These are phyloP conservation scores for Argyresthia goedartella DNA, from an alignment of 2,888 invertebrate species.

Conservation along the genomic window DNA sequence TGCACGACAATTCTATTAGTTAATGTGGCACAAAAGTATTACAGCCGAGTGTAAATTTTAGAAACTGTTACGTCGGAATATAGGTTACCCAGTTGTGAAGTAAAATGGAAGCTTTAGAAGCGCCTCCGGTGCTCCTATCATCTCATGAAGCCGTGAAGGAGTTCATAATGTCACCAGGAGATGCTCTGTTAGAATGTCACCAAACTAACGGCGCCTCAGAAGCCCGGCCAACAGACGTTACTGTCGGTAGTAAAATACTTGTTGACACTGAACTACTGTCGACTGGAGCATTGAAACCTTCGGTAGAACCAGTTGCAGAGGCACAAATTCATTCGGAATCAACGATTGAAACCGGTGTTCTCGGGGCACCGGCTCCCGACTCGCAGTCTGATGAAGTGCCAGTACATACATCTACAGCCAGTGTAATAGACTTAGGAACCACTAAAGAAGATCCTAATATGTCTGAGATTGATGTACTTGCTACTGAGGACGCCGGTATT, in stretches of 20 bases:
- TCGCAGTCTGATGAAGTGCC: no score
- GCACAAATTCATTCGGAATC: no score
- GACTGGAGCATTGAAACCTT: background rate
- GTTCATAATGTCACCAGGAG: no score
- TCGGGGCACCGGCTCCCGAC: no score
- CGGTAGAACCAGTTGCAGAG: background rate
- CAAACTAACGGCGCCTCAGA: slow-evolving; percentile 50
- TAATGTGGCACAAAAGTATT: background rate
- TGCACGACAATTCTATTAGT: background rate
- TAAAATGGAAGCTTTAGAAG: slow-evolving; percentile 33
- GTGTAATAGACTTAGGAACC: no score
- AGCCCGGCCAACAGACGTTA: background rate
- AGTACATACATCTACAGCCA: no score
- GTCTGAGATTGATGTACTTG: no score
- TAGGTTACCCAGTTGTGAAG: slow-evolving; percentile 5
- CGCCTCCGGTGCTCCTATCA: slow-evolving; percentile 24
- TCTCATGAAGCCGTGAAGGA: slow-evolving; percentile 28
- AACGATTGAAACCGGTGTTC: no score
- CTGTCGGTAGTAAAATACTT: slow-evolving; percentile 10
- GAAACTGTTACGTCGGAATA: background rate
- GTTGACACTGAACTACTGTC: slow-evolving; percentile 13
- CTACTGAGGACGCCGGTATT: no score
- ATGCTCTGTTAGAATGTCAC: slow-evolving; percentile 22
- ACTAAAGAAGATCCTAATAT: no score
- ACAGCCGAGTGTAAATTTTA: background rate